A percentile compares a stretch with the other conserved stretches of the same genome.
These are phyloP conservation scores for Antheraea assamensis DNA, from an alignment of 2,888 invertebrate species.

Conservation along the genomic window DNA sequence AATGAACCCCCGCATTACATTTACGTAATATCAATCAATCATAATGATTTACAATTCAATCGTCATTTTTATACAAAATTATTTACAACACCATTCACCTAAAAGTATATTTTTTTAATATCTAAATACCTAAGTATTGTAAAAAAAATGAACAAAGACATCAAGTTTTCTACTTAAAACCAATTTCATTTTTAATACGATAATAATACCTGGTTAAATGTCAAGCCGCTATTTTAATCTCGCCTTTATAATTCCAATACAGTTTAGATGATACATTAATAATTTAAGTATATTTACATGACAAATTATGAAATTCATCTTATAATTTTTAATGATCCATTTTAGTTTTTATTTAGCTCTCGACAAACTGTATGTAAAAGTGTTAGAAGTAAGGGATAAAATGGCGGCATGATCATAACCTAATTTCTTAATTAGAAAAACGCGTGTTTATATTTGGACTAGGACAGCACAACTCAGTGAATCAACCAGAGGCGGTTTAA, in stretches of 20 bases:
- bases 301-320: background rate
- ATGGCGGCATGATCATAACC: background rate
- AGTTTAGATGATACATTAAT: background rate
- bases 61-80: no score
- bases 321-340: background rate
- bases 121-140: no score
- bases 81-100: no score
- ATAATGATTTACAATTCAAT: no score
- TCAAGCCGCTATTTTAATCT: background rate
- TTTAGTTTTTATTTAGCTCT: background rate
- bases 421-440: background rate
- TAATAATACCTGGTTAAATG: background rate
- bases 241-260: background rate
- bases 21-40: constrained; percentile 8
- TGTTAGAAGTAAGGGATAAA: background rate
- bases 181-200: background rate
- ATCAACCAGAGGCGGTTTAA: background rate
- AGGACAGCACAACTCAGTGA: background rate
- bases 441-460: background rate
- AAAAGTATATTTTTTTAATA: no score
- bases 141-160: background rate
- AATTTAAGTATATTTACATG: background rate
- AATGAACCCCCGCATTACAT: constrained; percentile 26
- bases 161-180: no score
- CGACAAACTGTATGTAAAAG: background rate